phyloP scores from a whole-genome alignment of 2,797 vertebrate genomes.

The Siniperca scherzeri region DNA sequence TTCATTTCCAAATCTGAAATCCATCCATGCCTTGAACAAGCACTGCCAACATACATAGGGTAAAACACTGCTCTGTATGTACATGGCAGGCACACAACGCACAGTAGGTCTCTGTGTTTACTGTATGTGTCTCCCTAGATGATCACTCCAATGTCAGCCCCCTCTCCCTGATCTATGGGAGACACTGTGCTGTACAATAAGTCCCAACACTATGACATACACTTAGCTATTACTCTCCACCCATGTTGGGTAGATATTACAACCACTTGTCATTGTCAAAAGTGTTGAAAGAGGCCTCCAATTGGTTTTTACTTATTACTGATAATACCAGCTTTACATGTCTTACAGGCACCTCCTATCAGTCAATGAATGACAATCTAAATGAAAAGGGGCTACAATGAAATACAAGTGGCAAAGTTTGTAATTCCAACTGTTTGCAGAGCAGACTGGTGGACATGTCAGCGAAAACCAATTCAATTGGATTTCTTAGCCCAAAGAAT shows the following conservation, averaged over 20 bases:
- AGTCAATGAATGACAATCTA: slow-evolving; percentile 27
- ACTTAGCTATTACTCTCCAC: slow-evolving; percentile 32
- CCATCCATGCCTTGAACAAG: slow-evolving; percentile 21
- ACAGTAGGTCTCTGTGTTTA: slow-evolving; percentile 61
- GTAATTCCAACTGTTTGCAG: slow-evolving; percentile 12
- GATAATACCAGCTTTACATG: slow-evolving; percentile 31
- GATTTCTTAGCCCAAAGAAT: slow-evolving; percentile 18
- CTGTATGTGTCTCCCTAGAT: slow-evolving; percentile 40
- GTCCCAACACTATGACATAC: slow-evolving; percentile 43
- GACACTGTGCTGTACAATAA: slow-evolving; percentile 32
- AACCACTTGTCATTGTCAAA: slow-evolving; percentile 38
- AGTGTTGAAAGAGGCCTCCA: slow-evolving; percentile 17
- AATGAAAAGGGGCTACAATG: not conserved
- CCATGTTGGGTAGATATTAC: slow-evolving; percentile 45
- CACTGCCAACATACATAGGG: not conserved
- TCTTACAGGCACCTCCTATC: slow-evolving; percentile 22
- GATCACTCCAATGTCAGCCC: slow-evolving; percentile 50
- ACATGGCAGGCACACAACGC: slow-evolving; percentile 44
- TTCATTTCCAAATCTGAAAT: slow-evolving; percentile 12
- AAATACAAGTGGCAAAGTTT: slow-evolving; percentile 31
- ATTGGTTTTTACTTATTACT: slow-evolving; percentile 28
- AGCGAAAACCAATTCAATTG: slow-evolving; percentile 24
- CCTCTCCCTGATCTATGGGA: slow-evolving; percentile 23
- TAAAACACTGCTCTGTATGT: slow-evolving; percentile 41
- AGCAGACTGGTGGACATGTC: not conserved